Evolutionary conservation across 2,113 vertebrate species (phyloP).

Genomic region (Psilopogon haemacephalus): DNA sequence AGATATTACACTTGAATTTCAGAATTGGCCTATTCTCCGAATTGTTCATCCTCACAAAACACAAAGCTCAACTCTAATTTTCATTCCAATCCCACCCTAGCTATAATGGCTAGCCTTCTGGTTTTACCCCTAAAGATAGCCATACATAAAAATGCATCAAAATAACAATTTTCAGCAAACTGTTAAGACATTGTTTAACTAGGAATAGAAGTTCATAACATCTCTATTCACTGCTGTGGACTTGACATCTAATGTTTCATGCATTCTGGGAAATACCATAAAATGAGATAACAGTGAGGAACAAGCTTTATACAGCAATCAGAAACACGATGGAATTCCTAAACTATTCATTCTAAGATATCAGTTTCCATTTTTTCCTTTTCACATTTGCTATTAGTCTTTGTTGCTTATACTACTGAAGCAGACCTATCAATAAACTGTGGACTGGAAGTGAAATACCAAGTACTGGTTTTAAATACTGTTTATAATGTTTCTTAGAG

Average conservation of each 20-base stretch:
- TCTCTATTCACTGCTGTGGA: constrained; percentile 30
- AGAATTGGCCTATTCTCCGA: constrained; percentile 46
- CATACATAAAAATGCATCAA: constrained; percentile 42
- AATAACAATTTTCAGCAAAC: constrained; percentile 56
- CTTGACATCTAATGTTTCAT: neutral
- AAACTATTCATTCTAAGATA: neutral
- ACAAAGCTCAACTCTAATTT: constrained; percentile 32
- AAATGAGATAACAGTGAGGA: neutral
- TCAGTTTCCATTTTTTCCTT: neutral
- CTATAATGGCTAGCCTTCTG: neutral
- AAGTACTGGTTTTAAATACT: neutral
- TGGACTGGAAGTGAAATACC: neutral
- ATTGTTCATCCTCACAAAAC: constrained; percentile 24
- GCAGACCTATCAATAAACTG: neutral
- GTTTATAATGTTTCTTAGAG: neutral
- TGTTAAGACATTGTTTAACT: constrained; percentile 35
- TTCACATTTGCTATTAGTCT: neutral
- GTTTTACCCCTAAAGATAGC: constrained; percentile 5
- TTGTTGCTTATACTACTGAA: neutral
- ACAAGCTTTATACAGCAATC: neutral
- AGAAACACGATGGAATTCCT: neutral
- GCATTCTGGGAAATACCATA: constrained; percentile 9
- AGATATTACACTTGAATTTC: constrained; percentile 17
- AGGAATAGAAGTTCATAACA: constrained; percentile 28
- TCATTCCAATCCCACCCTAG: neutral